These are phyloP conservation scores for Oxytorus armatus DNA, from an alignment of 2,888 invertebrate species.

Conservation along the genomic window DNA sequence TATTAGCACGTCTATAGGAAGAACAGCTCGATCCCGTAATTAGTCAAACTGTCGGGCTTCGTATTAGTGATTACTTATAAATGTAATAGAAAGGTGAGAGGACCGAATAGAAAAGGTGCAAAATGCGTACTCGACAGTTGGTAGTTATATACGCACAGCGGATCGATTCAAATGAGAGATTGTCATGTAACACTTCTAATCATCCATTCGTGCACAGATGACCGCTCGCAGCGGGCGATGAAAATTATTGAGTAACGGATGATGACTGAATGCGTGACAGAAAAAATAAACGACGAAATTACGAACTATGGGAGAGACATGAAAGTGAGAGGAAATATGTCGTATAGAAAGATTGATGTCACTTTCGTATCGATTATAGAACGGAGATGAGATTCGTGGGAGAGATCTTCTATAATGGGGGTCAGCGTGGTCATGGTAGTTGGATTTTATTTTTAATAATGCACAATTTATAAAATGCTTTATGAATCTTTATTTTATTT, in stretches of 20 bases:
- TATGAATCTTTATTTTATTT: too few relatives aligned
- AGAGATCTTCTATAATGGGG: constrained; percentile 43
- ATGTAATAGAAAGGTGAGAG: constrained; percentile 58
- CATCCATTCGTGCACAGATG: constrained; percentile 28
- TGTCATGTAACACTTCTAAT: constrained; percentile 55
- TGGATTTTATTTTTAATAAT: too few relatives aligned
- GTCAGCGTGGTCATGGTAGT: constrained; percentile 1
- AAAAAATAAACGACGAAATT: constrained; percentile 34
- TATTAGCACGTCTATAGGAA: constrained; percentile 37
- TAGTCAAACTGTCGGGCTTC: constrained; percentile 45
- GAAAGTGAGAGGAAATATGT: constrained; percentile 42
- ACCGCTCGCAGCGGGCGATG: constrained; percentile 35
- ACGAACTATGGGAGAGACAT: constrained; percentile 6
- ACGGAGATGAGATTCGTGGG: too few relatives aligned
- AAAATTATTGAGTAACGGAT: constrained; percentile 64
- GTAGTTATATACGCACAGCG: constrained; percentile 24
- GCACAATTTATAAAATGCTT: too few relatives aligned
- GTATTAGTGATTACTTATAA: constrained; percentile 26
- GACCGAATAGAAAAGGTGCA: constrained; percentile 41
- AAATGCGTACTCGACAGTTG: constrained; percentile 50
- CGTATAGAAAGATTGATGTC: constrained; percentile 56
- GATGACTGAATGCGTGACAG: constrained; percentile 28
- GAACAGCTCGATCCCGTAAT: constrained; percentile 40
- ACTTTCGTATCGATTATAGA: constrained; percentile 57
- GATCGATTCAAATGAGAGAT: constrained; percentile 49